phyloP scores from a whole-genome alignment of 2,888 invertebrate species.

The Neocrepidodera transversa region DNA sequence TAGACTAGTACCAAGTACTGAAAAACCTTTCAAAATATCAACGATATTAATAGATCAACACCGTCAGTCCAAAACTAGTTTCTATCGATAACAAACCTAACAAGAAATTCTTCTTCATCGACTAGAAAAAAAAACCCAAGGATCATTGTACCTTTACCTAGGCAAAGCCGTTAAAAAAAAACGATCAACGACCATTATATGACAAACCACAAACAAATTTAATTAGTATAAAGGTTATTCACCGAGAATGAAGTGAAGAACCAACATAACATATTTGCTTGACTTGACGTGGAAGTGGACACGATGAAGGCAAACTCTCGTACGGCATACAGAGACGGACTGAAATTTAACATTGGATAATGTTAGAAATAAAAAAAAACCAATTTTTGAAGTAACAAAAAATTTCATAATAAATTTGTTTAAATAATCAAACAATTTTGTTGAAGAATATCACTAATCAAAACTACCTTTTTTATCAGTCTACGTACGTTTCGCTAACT shows the following conservation, averaged over 20 bases:
- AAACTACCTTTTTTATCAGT: too few species aligned
- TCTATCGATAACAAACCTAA: too few species aligned
- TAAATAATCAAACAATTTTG: too few species aligned
- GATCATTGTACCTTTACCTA: conserved; percentile 15
- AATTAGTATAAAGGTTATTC: conserved; percentile 19
- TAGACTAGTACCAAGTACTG: too few species aligned
- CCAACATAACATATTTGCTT: not conserved
- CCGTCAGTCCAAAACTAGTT: too few species aligned
- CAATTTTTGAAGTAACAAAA: too few species aligned
- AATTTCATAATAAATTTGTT: not conserved
- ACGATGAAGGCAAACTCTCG: not conserved
- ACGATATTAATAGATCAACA: too few species aligned
- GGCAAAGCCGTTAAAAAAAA: not conserved
- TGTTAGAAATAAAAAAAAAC: too few species aligned
- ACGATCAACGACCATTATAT: conserved; percentile 2
- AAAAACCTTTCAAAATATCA: too few species aligned
- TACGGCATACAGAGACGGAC: conserved; percentile 1
- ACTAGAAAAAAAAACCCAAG: not conserved
- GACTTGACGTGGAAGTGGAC: conserved; percentile 3
- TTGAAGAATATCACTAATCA: too few species aligned
- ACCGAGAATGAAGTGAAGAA: conserved; percentile 3
- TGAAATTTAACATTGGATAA: not conserved
- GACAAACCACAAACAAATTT: conserved; percentile 16
- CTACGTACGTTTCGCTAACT: too few species aligned
- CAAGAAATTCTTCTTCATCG: not conserved